phyloP scores from a whole-genome alignment of 2,797 vertebrate genomes.

The Balearica regulorum region DNA sequence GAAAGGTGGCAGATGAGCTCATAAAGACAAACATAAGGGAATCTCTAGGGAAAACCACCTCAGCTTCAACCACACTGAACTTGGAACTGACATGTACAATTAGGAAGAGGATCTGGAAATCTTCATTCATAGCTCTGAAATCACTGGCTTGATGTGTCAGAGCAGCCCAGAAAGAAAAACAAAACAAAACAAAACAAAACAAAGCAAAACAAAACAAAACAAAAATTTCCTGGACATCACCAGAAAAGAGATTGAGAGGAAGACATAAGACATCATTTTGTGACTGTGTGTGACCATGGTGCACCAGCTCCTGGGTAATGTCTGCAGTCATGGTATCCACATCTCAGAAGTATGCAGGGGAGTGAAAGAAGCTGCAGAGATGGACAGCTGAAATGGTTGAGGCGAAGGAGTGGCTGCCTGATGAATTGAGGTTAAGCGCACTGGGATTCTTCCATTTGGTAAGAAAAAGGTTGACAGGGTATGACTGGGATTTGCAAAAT shows the following conservation, averaged over 20 bases:
- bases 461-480: background rate
- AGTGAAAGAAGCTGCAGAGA: background rate
- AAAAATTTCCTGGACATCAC: background rate
- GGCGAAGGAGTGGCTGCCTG: background rate
- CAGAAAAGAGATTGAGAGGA: background rate
- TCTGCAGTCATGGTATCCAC: background rate
- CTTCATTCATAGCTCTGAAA: background rate
- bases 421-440: background rate
- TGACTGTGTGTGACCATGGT: background rate
- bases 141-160: background rate
- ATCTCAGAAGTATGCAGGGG: background rate
- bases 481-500: background rate
- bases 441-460: background rate
- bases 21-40: background rate
- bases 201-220: background rate
- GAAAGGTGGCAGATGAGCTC: background rate
- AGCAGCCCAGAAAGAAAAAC: background rate
- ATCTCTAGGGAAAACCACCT: background rate
- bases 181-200: too few relatives aligned
- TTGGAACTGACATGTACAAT: background rate
- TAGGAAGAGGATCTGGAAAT: background rate
- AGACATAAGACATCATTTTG: background rate
- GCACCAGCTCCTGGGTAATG: background rate
- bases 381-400: background rate
- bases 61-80: fast-evolving